These are phyloP conservation scores for Cyclina sinensis DNA, from an alignment of 1,140 invertebrate species.

Conservation along the genomic window DNA sequence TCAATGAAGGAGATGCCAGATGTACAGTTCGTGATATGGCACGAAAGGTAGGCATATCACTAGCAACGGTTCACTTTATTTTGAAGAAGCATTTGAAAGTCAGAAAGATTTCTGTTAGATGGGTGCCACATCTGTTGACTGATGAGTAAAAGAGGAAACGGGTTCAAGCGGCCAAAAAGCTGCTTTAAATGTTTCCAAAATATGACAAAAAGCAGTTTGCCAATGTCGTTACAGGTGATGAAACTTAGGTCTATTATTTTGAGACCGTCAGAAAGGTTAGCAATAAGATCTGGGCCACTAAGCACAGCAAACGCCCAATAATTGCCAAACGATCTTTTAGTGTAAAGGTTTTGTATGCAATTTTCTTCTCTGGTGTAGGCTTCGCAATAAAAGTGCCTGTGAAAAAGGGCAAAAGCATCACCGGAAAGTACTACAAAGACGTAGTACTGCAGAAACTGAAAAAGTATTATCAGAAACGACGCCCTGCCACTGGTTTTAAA, in stretches of 20 bases:
- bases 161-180: neutral
- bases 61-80: slow-evolving; percentile 21
- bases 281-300: slow-evolving; percentile 30
- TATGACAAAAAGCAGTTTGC: slow-evolving; percentile 19
- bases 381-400: neutral
- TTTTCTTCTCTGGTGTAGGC: slow-evolving; percentile 8
- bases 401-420: slow-evolving; percentile 12
- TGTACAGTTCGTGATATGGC: neutral
- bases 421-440: slow-evolving; percentile 36
- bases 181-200: slow-evolving; percentile 21
- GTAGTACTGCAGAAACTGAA: slow-evolving; percentile 7
- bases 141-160: neutral
- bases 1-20: neutral
- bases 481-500: slow-evolving; percentile 22
- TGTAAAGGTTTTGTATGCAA: slow-evolving; percentile 12
- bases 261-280: slow-evolving; percentile 36
- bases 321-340: slow-evolving; percentile 17
- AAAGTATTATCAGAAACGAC: slow-evolving; percentile 21
- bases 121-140: slow-evolving; percentile 37
- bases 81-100: neutral
- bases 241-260: slow-evolving; percentile 10
- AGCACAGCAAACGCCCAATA: neutral
- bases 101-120: slow-evolving; percentile 34
- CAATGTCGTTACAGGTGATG: slow-evolving; percentile 39
- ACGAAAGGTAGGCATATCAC: slow-evolving; percentile 5